Evolutionary conservation across 2,888 invertebrate species (phyloP).

Genomic region (Ceraclea dissimilis): DNA sequence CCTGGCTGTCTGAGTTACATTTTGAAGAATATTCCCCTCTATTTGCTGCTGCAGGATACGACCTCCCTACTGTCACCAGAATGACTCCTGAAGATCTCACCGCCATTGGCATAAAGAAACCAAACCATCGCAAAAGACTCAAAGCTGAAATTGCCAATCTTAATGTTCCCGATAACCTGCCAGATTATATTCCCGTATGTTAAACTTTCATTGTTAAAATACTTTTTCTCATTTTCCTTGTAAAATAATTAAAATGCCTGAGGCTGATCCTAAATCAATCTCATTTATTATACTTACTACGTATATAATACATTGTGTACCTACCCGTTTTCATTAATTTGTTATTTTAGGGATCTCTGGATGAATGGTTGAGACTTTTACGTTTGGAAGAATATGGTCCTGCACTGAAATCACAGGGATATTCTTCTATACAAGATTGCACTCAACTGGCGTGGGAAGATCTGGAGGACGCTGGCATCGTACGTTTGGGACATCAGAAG

Average conservation of each 20-base stretch:
- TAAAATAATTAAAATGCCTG: no score
- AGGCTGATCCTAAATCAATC: no score
- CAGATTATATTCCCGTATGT: slow-evolving; percentile 86
- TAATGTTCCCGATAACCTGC: slow-evolving; percentile 89
- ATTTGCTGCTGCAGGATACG: slow-evolving; percentile 93
- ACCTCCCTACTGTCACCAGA: slow-evolving; percentile 94
- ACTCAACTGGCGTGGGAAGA: slow-evolving; percentile 98
- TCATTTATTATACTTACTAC: no score
- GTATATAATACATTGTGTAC: no score
- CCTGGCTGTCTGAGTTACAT: slow-evolving; percentile 89
- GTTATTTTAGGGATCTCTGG: slow-evolving; percentile 70
- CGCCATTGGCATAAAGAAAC: slow-evolving; percentile 89
- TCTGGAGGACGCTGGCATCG: slow-evolving; percentile 94
- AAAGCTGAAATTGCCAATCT: slow-evolving; percentile 94
- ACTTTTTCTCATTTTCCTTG: no score
- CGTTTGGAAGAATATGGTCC: slow-evolving; percentile 89
- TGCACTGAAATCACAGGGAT: slow-evolving; percentile 86
- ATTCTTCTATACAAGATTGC: slow-evolving; percentile 88
- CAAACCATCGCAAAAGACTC: slow-evolving; percentile 90
- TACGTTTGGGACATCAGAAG: slow-evolving; percentile 94
- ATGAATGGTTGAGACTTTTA: slow-evolving; percentile 90
- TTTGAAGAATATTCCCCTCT: slow-evolving; percentile 92
- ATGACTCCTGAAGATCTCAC: slow-evolving; percentile 97
- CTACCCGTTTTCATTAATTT: no score
- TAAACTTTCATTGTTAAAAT: neutral